phyloP scores from a whole-genome alignment of 1,140 invertebrate genomes.

The Aphis craccivora region DNA sequence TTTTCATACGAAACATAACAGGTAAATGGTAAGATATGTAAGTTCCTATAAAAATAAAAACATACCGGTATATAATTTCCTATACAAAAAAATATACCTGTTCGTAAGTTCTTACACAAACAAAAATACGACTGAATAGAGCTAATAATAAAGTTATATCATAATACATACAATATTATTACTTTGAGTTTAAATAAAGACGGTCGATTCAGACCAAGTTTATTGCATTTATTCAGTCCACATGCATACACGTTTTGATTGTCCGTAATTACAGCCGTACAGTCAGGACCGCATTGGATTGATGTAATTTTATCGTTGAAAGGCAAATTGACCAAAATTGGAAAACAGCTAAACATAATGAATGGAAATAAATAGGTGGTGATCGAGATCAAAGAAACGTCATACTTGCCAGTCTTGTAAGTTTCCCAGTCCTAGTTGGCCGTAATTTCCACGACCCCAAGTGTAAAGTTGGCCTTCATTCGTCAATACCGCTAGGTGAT shows the following conservation, averaged over 20 bases:
- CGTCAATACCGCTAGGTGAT: slow-evolving; percentile 74
- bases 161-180: not conserved
- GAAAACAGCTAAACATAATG: slow-evolving; percentile 65
- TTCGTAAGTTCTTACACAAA: too few species aligned
- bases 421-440: slow-evolving; percentile 73
- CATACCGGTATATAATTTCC: too few species aligned
- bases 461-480: slow-evolving; percentile 72
- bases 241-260: slow-evolving; percentile 72
- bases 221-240: slow-evolving; percentile 75
- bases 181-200: slow-evolving; percentile 59
- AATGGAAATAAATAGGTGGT: not conserved
- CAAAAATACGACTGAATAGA: too few species aligned
- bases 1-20: too few species aligned
- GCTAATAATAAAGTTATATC: too few species aligned
- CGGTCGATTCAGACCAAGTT: slow-evolving; percentile 69
- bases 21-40: too few species aligned
- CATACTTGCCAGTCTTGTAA: slow-evolving; percentile 67
- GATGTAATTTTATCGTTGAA: slow-evolving; percentile 67
- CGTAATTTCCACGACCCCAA: slow-evolving; percentile 74
- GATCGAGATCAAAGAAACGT: too few species aligned
- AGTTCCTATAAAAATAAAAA: too few species aligned
- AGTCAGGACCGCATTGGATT: slow-evolving; percentile 72
- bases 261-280: slow-evolving; percentile 73
- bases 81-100: too few species aligned
- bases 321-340: slow-evolving; percentile 66